A percentile compares a stretch with the other conserved stretches of the same genome.
Conservation (phyloP, 2,888 invertebrate species). For the Mythimna ferrago region DNA sequence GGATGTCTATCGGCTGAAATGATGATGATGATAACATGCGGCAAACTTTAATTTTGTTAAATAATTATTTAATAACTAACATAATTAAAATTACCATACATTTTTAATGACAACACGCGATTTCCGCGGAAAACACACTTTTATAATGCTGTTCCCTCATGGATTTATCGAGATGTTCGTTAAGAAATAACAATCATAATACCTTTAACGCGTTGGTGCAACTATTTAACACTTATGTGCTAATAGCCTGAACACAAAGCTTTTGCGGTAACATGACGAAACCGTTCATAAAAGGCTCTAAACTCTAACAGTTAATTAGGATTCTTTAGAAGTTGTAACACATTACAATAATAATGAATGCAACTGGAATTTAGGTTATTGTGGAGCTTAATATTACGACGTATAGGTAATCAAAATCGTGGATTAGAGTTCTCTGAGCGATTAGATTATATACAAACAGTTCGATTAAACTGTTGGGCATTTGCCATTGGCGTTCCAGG, state of each 20-base stretch:
- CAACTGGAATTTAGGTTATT: slow-evolving; percentile 16
- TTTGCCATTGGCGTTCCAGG: too few species aligned
- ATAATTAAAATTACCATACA: neutral
- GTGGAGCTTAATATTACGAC: neutral
- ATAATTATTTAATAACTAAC: too few species aligned
- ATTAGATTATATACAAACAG: too few species aligned
- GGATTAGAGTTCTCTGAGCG: too few species aligned
- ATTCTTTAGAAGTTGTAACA: slow-evolving; percentile 40
- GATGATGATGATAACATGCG: neutral
- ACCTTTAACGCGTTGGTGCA: slow-evolving; percentile 18
- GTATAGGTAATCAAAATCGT: neutral
- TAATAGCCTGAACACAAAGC: slow-evolving; percentile 52
- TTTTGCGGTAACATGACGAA: slow-evolving; percentile 38
- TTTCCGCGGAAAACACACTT: neutral
- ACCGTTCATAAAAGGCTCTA: slow-evolving; percentile 54
- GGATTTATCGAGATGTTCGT: slow-evolving; percentile 14
- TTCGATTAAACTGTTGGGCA: too few species aligned
- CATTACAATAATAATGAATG: slow-evolving; percentile 40
- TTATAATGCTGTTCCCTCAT: neutral
- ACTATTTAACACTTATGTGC: slow-evolving; percentile 51
- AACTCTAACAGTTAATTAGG: slow-evolving; percentile 46
- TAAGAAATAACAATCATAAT: slow-evolving; percentile 41
- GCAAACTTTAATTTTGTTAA: too few species aligned
- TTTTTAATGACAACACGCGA: neutral
- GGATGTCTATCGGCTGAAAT: too few species aligned